Base-by-base conservation (phyloP, 2,888 invertebrate species). In the Drosophila ustulata region DNA sequence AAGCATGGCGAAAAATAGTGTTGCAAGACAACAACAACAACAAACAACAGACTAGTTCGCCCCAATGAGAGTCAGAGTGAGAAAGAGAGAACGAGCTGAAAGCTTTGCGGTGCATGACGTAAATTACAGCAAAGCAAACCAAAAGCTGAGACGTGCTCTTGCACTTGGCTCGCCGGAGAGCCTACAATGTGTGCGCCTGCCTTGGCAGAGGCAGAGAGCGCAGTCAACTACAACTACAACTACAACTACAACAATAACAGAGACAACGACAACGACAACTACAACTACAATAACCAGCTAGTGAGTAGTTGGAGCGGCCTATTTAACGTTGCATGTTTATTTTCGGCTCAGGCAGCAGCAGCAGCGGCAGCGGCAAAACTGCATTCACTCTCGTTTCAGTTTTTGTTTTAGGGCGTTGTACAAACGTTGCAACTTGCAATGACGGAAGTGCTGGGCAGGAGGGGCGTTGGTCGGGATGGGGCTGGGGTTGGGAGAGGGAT, bases 261-360 rank as follows among this genome's bases (percentile, higher is more conserved):
- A 28, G 1, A 46, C 59, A 51, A 23, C 30, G 1, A 47, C 67
- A 49, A 47, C 46, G 47, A 55, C 51, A 53, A 41, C 25, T 43
- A 59, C 43, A 65, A 34, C 23, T 52, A 65, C 50, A 56, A 32
- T 11, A 26, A 47, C 37, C 39, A 50, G 45, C 51, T 46, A 50
- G 61, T 28, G 61, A 55, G 63, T 62, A 50, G 70, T 69, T 69
- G 58, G 72, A 52, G 61, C 84, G 83, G 88, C 83, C 83, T 83
- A 83, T 88, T 83, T 89, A 76, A 73, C 86, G 76, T 68, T 75
- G 82, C 88, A 84, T 85, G 88, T 88, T 83, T 83, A 89, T 89
- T 88, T 83, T 88, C 78, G 88, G 85, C 63, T 59, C 67, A 58
- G 61, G 34, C 62, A 61, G 34, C 71, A 45, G 30, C 53, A 39